Evolutionary conservation across 2,113 vertebrate genomes (phyloP), one percentile per base, ranked within the genome.

Genomic region (Atherinomorus stipes): DNA sequence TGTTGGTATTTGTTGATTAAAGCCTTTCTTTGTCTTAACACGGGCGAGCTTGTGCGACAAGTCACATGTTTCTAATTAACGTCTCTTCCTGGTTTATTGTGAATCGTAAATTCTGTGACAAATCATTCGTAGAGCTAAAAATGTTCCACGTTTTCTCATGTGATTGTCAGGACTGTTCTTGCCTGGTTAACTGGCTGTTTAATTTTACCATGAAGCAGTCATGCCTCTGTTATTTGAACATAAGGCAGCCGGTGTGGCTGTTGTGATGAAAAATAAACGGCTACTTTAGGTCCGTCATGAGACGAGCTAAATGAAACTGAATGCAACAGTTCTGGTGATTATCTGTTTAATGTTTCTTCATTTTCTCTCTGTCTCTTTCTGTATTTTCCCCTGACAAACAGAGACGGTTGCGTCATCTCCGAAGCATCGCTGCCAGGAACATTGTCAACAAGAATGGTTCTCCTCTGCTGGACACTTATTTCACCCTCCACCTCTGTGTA

Each of bases 391-490:
- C 72, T 73, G 9, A 1, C 78, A 78, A 90, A 83, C 85, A 99
- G 98, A 95, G 98, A 65, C 96, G 98, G 5, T 94, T 99, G 76
- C 96, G 98, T 63, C 97, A 99, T 64, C 95, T 99, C 64, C 95
- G 98, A 68, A 99, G 95, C 81, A 97, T 99, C 0, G 97, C 98
- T 2, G 98, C 98, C 2, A 94, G 98, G 38, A 99, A 99, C 92
- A 96, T 99, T 2, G 86, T 97, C 65, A 97, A 95, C 85, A 97
- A 87, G 93, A 97, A 97, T 90, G 97, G 96, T 28, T 96, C 94
- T 56, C 95, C 96, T 11, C 95, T 99, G 54, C 89, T 99, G 77
- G 97, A 99, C 78, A 99, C 98, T 0, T 99, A 96, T 90, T 99
- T 99, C 91, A 99, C 96, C 12, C 97, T 99, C 70, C 98, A 99